phyloP scores from a whole-genome alignment of 2,888 invertebrate genomes.

The Acanthosepion pharaonis region DNA sequence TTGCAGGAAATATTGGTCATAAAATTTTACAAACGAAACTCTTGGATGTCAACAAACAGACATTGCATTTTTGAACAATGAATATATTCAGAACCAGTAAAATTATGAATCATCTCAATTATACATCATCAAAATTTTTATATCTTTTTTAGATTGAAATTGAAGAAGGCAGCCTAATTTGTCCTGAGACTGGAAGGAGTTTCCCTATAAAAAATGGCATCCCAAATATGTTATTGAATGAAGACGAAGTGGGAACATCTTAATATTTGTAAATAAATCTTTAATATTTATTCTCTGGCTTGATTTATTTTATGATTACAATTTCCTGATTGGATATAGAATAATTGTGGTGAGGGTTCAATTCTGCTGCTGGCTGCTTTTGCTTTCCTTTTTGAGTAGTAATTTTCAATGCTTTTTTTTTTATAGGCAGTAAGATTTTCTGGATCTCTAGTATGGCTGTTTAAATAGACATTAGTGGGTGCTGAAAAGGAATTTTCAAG shows the following conservation, averaged over 20 bases:
- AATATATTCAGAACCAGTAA: no score
- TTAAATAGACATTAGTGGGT: no score
- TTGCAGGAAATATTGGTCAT: no score
- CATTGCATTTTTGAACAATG: no score
- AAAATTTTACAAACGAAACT: no score
- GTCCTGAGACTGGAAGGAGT: conserved; percentile 95
- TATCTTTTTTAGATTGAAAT: conserved; percentile 82
- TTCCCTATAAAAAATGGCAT: conserved; percentile 97
- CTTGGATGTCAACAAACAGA: no score
- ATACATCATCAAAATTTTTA: neutral
- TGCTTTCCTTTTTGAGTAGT: no score
- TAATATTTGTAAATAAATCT: neutral
- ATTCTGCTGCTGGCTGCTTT: neutral
- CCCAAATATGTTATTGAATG: conserved; percentile 97
- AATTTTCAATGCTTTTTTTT: no score
- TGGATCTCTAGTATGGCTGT: no score
- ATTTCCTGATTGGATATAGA: neutral
- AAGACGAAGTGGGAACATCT: conserved; percentile 85
- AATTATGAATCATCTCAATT: no score
- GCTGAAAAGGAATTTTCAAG: no score
- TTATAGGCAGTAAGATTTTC: no score
- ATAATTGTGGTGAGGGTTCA: neutral
- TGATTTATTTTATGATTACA: neutral
- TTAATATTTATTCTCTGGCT: neutral
- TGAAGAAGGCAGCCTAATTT: conserved; percentile 91